Percentiles rank a stretch among this genome's conserved stretches.
These are phyloP conservation scores for Scartelaos histophorus DNA, from an alignment of 2,113 vertebrate species.

Conservation along the genomic window DNA sequence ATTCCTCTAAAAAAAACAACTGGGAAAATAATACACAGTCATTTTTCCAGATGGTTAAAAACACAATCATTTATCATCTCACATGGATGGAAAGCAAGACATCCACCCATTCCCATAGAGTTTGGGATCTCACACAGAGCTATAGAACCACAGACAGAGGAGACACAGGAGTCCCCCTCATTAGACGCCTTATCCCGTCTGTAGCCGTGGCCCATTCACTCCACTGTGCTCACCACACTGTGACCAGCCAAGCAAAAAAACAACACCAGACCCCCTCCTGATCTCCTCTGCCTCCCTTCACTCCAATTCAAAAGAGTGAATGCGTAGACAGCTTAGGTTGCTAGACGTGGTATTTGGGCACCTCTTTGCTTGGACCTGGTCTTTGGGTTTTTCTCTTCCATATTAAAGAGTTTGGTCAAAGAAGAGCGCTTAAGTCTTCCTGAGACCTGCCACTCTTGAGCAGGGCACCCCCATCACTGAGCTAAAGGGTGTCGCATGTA, in stretches of 20 bases:
- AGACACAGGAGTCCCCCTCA: constrained; percentile 54
- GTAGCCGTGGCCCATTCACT: constrained; percentile 53
- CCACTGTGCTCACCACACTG: constrained; percentile 51
- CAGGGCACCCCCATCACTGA: neutral
- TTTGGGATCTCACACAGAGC: constrained; percentile 13
- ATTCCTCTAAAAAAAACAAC: neutral
- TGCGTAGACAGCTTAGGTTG: constrained; percentile 34
- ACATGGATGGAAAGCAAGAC: neutral
- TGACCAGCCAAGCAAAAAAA: constrained; percentile 32
- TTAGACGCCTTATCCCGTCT: constrained; percentile 45
- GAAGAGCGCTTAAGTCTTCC: constrained; percentile 26
- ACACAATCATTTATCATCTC: neutral
- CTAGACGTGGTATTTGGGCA: neutral
- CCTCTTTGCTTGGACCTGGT: constrained; percentile 11
- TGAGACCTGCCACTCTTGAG: constrained; percentile 42
- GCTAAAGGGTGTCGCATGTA: neutral
- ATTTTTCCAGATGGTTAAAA: neutral
- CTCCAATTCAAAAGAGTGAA: constrained; percentile 36
- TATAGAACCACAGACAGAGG: constrained; percentile 20
- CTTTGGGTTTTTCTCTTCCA: neutral
- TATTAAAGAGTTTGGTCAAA: constrained; percentile 11
- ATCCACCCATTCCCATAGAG: neutral
- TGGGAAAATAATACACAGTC: neutral
- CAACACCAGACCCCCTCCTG: constrained; percentile 23
- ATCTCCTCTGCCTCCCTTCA: constrained; percentile 1